Conservation (phyloP, 2,888 invertebrate genomes). For the Tinea pellionella region DNA sequence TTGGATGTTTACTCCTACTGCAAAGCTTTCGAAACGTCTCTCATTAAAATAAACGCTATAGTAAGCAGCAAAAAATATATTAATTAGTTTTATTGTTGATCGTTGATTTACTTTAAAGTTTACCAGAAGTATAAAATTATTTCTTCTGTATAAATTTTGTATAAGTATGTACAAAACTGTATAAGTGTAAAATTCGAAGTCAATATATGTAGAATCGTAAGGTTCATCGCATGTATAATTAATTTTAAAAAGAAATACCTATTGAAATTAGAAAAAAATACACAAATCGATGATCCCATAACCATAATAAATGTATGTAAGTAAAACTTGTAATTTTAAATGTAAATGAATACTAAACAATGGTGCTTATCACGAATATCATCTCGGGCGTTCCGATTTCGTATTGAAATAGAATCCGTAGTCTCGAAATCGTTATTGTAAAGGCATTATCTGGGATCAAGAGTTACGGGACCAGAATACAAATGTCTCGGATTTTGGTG, state of each 20-base stretch:
- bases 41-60: too few species aligned
- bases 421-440: slow-evolving; percentile 55
- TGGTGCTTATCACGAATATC: slow-evolving; percentile 5
- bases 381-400: not conserved
- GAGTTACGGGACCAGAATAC: slow-evolving; percentile 45
- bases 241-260: not conserved
- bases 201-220: not conserved
- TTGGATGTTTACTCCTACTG: too few species aligned
- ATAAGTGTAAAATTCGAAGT: not conserved
- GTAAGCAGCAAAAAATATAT: too few species aligned
- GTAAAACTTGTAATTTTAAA: not conserved
- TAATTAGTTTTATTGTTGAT: too few species aligned
- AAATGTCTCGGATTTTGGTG: slow-evolving; percentile 43
- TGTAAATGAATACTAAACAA: slow-evolving; percentile 3
- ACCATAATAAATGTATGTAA: not conserved
- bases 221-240: not conserved
- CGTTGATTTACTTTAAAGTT: too few species aligned
- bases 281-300: not conserved
- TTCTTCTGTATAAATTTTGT: too few species aligned
- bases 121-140: too few species aligned
- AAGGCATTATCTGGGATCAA: slow-evolving; percentile 58
- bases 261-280: not conserved
- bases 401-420: slow-evolving; percentile 50
- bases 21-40: too few species aligned
- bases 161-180: too few species aligned